A percentile compares a stretch with the other conserved stretches of the same genome.
phyloP scores from a whole-genome alignment of 1,140 invertebrate species.

The Physella acuta region DNA sequence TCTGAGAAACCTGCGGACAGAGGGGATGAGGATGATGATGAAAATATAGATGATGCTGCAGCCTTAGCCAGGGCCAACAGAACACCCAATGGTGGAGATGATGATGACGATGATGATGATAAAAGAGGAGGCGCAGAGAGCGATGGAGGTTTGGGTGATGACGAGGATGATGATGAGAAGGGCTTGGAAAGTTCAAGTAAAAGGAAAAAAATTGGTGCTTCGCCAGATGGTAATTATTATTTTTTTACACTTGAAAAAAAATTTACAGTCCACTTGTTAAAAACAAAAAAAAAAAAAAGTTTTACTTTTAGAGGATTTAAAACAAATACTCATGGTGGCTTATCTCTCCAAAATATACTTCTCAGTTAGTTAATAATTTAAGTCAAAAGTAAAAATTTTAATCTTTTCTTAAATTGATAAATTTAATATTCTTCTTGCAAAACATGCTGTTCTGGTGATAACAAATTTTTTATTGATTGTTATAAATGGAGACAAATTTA shows the following conservation, averaged over 20 bases:
- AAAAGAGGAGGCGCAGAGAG: slow-evolving; percentile 18
- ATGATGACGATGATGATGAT: slow-evolving; percentile 23
- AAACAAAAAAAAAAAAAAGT: too few relatives aligned
- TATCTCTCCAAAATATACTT: too few relatives aligned
- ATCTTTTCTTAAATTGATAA: too few relatives aligned
- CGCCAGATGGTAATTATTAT: slow-evolving; percentile 12
- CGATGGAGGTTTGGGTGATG: slow-evolving; percentile 13
- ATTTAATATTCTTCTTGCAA: too few relatives aligned
- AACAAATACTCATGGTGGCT: neutral
- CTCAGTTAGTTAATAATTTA: too few relatives aligned
- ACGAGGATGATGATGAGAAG: slow-evolving; percentile 28
- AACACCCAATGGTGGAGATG: slow-evolving; percentile 5
- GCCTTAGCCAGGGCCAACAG: slow-evolving; percentile 5
- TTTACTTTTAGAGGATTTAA: neutral
- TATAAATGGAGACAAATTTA: too few relatives aligned
- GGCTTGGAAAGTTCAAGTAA: slow-evolving; percentile 4
- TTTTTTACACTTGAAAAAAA: too few relatives aligned
- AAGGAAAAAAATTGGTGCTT: slow-evolving; percentile 18
- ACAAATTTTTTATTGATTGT: too few relatives aligned
- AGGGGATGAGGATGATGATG: slow-evolving; percentile 18
- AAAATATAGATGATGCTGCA: slow-evolving; percentile 21
- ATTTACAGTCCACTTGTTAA: too few relatives aligned
- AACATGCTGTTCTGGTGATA: too few relatives aligned
- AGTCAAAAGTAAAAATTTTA: too few relatives aligned
- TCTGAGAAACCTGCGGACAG: too few relatives aligned